phyloP scores from a whole-genome alignment of 2,113 vertebrate genomes.

The Jacana jacana region DNA sequence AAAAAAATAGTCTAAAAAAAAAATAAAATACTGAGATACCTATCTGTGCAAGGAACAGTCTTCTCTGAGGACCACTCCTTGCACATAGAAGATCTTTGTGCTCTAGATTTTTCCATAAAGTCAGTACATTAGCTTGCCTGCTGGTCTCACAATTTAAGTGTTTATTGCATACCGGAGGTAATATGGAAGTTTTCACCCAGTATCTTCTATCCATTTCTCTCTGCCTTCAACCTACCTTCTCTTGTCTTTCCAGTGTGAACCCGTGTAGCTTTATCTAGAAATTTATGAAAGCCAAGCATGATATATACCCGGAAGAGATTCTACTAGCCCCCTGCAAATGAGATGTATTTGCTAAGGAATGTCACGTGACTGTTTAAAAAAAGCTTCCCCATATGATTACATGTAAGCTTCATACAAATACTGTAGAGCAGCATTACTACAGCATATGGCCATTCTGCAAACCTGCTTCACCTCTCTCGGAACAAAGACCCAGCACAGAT shows the following conservation, averaged over 20 bases:
- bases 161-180: neutral
- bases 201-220: neutral
- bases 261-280: neutral
- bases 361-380: neutral
- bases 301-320: neutral
- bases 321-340: neutral
- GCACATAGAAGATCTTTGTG: neutral
- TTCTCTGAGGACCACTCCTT: neutral
- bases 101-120: neutral
- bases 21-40: neutral
- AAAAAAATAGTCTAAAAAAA: neutral
- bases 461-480: neutral
- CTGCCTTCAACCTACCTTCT: neutral
- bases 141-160: neutral
- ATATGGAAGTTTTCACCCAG: neutral
- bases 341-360: neutral
- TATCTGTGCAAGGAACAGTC: neutral
- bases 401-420: neutral
- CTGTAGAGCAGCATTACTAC: neutral
- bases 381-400: neutral
- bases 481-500: neutral
- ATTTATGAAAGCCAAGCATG: neutral
- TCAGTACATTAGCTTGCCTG: neutral
- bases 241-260: neutral
- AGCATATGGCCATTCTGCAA: neutral